phyloP scores from a whole-genome alignment of 1,140 invertebrate species.

The Coptotermes formosanus region DNA sequence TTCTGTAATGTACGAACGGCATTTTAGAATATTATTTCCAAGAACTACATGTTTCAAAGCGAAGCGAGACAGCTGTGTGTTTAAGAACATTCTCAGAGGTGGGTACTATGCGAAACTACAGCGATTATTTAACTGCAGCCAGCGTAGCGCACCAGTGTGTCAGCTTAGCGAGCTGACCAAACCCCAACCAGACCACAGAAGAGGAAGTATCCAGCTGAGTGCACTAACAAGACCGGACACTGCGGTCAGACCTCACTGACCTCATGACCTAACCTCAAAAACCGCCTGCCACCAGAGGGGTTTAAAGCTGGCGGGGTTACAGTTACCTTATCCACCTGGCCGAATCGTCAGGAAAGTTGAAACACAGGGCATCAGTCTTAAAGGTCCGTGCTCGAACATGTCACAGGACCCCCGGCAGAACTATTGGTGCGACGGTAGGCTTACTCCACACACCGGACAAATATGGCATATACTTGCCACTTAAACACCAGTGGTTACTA shows the following conservation, averaged over 20 bases:
- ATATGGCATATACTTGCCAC: too few relatives aligned
- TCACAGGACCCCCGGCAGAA: neutral
- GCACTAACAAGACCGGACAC: slow-evolving; percentile 16
- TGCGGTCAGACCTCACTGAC: slow-evolving; percentile 7
- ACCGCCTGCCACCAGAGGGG: neutral
- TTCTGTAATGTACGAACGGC: too few relatives aligned
- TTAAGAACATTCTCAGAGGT: neutral
- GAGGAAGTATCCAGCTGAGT: neutral
- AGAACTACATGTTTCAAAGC: too few relatives aligned
- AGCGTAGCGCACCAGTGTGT: neutral
- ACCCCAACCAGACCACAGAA: neutral
- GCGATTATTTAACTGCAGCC: neutral
- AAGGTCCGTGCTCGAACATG: neutral
- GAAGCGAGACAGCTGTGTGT: too few relatives aligned
- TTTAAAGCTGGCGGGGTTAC: neutral
- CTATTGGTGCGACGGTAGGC: neutral
- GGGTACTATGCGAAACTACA: neutral
- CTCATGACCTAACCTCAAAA: slow-evolving; percentile 10
- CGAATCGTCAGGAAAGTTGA: neutral
- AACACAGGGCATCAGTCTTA: neutral
- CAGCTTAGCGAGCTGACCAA: neutral
- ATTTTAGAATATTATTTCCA: too few relatives aligned
- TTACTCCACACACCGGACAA: too few relatives aligned
- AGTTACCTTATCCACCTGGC: slow-evolving; percentile 6
- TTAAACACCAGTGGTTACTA: too few relatives aligned